Conservation (phyloP, 2,888 invertebrate genomes). For the Himalopsyche anomala region DNA sequence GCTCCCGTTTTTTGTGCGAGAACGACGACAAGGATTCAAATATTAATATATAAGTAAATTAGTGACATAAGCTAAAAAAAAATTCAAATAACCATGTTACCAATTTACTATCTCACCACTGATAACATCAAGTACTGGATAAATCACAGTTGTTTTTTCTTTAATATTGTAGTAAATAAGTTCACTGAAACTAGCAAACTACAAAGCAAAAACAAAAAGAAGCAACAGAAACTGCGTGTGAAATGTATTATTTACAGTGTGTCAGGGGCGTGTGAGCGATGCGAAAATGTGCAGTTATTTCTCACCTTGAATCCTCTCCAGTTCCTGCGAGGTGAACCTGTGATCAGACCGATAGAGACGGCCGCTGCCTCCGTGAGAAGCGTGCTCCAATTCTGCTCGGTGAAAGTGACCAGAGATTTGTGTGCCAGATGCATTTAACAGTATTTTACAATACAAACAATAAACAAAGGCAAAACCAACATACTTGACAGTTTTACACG, state of each 20-base stretch:
- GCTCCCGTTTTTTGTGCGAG: too few relatives aligned
- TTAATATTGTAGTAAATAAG: too few relatives aligned
- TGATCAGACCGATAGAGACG: conserved; percentile 81
- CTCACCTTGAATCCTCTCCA: conserved; percentile 77
- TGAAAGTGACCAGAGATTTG: conserved; percentile 35
- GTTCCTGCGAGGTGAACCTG: conserved; percentile 81
- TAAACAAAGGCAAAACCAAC: neutral
- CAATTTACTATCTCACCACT: too few relatives aligned
- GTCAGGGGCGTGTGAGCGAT: neutral
- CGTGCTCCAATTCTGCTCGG: conserved; percentile 75
- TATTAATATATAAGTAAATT: too few relatives aligned
- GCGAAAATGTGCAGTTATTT: neutral
- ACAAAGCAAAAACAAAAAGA: neutral
- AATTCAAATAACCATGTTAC: too few relatives aligned
- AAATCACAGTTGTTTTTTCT: too few relatives aligned
- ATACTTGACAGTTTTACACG: neutral
- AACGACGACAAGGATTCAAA: too few relatives aligned
- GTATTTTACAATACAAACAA: conserved; percentile 29
- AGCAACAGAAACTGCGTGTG: neutral
- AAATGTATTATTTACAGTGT: too few relatives aligned
- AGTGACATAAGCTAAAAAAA: too few relatives aligned
- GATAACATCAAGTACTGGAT: too few relatives aligned
- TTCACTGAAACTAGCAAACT: too few relatives aligned
- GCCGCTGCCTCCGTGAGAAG: conserved; percentile 78
- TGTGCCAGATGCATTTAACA: conserved; percentile 26